Evolutionary conservation across 2,113 vertebrate genomes (phyloP), one percentile per base, ranked within the genome.

Genomic region (Podiceps cristatus): DNA sequence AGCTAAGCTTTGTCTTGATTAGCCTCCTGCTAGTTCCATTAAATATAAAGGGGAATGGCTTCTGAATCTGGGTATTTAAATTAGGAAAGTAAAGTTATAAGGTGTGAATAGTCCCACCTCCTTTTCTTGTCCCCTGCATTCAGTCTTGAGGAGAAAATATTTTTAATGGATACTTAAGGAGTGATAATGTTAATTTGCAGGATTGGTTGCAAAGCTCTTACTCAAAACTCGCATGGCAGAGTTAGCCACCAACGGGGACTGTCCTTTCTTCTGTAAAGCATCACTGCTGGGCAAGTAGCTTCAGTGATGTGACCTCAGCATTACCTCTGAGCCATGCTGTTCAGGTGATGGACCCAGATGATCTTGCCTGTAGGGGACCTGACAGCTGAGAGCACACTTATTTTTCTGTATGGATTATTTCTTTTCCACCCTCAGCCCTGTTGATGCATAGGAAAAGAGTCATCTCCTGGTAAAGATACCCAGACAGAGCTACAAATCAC

Each of bases 391-490:
- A 37, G 12, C 11, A 68, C 11, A 18, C 1, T 55, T 25, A 25
- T 44, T 88, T 82, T 92, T 78, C 22, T 37, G 0, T n/a, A 22
- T 37, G 23, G 45, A 55, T 75, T 78, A 52, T 79, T 91, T 82
- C 5, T 33, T 81, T 95, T 73, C 58, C 55, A 52, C 86, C 73
- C 66, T 87, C 82, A 83, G 29, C 24, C 40, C 33, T 85, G 44
- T 1, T 33, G 42, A 74, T 74, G 53, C 75, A 74, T n/a, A 91
- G 31, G 47, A 62, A 62, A 96, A 85, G 75, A 94, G 11, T 47
- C 68, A 74, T 82, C 50, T 80, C 68, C 45, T 77, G 25, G 80
- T 90, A 96, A 96, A 88, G 86, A 93, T 55, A 50, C 18, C 59
- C 71, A 40, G 47, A 66, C 22, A 74, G 67, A 79, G 59, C 28